phyloP scores from a whole-genome alignment of 2,888 invertebrate species.

The Agrochola macilenta region DNA sequence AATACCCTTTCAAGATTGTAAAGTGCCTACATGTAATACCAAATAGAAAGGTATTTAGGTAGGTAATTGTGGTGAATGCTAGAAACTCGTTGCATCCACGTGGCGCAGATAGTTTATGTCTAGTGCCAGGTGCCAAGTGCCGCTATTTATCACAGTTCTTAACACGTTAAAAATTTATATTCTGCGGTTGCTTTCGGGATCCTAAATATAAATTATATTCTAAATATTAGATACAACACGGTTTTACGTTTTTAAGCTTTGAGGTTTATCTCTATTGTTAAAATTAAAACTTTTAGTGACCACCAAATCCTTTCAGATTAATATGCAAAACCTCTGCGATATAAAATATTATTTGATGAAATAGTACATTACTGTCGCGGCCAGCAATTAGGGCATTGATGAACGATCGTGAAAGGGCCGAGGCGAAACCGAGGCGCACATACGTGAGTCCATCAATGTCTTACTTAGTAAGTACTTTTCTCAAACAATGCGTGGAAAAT shows the following conservation, averaged over 20 bases:
- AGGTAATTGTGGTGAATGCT: slow-evolving; percentile 44
- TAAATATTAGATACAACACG: slow-evolving; percentile 25
- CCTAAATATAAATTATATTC: slow-evolving; percentile 41
- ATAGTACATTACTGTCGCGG: too few species aligned
- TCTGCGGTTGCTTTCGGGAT: slow-evolving; percentile 30
- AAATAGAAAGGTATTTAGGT: slow-evolving; percentile 4
- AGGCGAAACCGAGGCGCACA: too few species aligned
- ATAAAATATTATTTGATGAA: background rate
- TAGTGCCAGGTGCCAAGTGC: slow-evolving; percentile 60
- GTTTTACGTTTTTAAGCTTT: background rate
- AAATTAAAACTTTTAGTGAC: background rate
- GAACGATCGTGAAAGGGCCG: too few species aligned
- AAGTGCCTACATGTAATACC: background rate
- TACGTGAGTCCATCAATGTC: too few species aligned
- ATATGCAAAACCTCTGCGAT: background rate
- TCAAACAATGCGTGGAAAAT: too few species aligned
- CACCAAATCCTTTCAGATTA: background rate
- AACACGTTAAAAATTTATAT: slow-evolving; percentile 63
- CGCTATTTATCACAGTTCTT: slow-evolving; percentile 61
- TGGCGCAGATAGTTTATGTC: slow-evolving; percentile 58
- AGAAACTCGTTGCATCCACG: slow-evolving; percentile 51
- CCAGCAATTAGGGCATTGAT: too few species aligned
- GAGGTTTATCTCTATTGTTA: background rate
- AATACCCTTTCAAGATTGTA: background rate
- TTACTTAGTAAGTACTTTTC: too few species aligned